These are phyloP conservation scores for Prenolepis imparis DNA, from an alignment of 2,888 invertebrate species.

Conservation along the genomic window DNA sequence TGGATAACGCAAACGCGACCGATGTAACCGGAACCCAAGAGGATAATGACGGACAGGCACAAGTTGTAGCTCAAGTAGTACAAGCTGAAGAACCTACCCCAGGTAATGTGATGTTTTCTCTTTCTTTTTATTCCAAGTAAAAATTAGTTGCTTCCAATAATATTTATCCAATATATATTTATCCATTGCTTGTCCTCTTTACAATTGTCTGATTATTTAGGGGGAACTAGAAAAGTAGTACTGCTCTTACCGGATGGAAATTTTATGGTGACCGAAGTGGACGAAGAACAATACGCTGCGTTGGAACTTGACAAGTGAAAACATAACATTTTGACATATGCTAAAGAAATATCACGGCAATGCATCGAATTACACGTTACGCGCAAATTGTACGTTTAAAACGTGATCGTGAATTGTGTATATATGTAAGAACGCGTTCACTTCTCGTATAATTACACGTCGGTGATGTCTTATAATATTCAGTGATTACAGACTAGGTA, in stretches of 20 bases:
- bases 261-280: slow-evolving; percentile 95
- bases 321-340: slow-evolving; percentile 42
- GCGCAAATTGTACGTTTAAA: slow-evolving; percentile 76
- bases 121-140: neutral
- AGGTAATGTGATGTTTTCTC: slow-evolving; percentile 87
- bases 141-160: neutral
- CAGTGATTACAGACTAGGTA: slow-evolving; percentile 67
- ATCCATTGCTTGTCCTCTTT: neutral
- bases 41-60: slow-evolving; percentile 88
- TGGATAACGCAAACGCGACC: slow-evolving; percentile 83
- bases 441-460: slow-evolving; percentile 73
- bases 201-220: slow-evolving; percentile 85
- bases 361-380: slow-evolving; percentile 73
- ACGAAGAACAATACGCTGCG: slow-evolving; percentile 94
- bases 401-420: slow-evolving; percentile 83
- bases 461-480: slow-evolving; percentile 67
- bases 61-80: slow-evolving; percentile 95
- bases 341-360: slow-evolving; percentile 62
- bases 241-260: slow-evolving; percentile 94
- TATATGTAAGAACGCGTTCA: slow-evolving; percentile 83
- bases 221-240: slow-evolving; percentile 94
- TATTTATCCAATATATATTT: neutral
- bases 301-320: slow-evolving; percentile 88
- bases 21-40: slow-evolving; percentile 85
- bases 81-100: slow-evolving; percentile 94